Evolutionary conservation across 1,140 invertebrate species (phyloP).

Genomic region (Ridgeia piscesae): DNA sequence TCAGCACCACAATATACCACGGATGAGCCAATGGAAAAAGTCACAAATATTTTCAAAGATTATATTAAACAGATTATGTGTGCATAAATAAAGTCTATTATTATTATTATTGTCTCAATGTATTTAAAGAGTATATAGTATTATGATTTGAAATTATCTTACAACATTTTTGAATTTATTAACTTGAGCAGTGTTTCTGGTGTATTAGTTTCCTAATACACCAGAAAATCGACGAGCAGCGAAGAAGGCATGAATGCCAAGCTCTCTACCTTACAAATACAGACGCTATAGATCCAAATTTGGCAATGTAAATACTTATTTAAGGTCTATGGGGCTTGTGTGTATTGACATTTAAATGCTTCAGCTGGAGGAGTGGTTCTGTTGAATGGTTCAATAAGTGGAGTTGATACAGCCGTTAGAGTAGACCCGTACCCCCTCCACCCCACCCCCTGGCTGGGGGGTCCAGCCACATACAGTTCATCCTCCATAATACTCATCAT

Average conservation of each 20-base stretch:
- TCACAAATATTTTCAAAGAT: not conserved
- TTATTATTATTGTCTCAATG: not conserved
- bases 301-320: not conserved
- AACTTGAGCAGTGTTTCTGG: not conserved
- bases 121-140: not conserved
- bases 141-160: not conserved
- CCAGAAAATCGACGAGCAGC: not conserved
- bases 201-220: not conserved
- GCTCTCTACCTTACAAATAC: not conserved
- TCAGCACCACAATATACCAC: no score
- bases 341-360: not conserved
- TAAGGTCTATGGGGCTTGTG: not conserved
- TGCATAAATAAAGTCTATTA: not conserved
- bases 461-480: not conserved
- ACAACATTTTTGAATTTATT: no score
- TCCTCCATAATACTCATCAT: not conserved
- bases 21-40: no score
- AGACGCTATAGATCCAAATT: not conserved
- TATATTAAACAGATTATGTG: not conserved
- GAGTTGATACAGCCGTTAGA: not conserved
- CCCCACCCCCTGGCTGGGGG: not conserved
- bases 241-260: not conserved
- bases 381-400: not conserved
- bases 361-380: not conserved
- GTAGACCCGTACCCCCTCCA: not conserved